These are phyloP conservation scores for Drosophila gunungcola DNA, from an alignment of 1,140 invertebrate genomes.

Conservation along the genomic window DNA sequence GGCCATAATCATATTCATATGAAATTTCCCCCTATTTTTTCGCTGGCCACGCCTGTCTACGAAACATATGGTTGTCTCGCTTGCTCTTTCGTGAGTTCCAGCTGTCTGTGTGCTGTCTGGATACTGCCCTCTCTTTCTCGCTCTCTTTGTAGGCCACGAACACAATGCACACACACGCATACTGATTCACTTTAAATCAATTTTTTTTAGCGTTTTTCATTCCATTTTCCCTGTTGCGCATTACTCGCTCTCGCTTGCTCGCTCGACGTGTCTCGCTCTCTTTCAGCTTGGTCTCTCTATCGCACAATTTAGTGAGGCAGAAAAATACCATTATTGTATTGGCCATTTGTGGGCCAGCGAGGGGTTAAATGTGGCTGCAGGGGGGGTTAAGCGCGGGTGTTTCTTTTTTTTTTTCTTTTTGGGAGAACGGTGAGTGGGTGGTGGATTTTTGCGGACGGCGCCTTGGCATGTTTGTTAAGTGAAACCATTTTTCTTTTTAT, in stretches of 20 bases:
- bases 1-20: slow-evolving; percentile 58
- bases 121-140: slow-evolving; percentile 8
- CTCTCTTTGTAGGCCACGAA: neutral
- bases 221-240: slow-evolving; percentile 77
- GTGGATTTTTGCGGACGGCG: slow-evolving; percentile 50
- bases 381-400: slow-evolving; percentile 5
- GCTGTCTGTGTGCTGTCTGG: neutral
- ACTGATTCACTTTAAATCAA: slow-evolving; percentile 81
- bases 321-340: slow-evolving; percentile 79
- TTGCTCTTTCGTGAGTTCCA: neutral
- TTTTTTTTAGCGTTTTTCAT: slow-evolving; percentile 81
- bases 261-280: slow-evolving; percentile 6
- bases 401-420: neutral
- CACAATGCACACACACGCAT: slow-evolving; percentile 31
- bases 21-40: slow-evolving; percentile 74
- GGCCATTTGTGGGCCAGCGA: slow-evolving; percentile 17
- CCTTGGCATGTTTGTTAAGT: slow-evolving; percentile 80
- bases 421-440: slow-evolving; percentile 11
- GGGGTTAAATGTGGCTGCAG: slow-evolving; percentile 4
- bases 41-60: slow-evolving; percentile 60
- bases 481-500: slow-evolving; percentile 84
- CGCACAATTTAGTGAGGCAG: slow-evolving; percentile 58
- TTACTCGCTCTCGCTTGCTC: slow-evolving; percentile 31
- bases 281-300: slow-evolving; percentile 27
- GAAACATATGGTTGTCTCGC: slow-evolving; percentile 34